These are phyloP conservation scores for Callithrix jacchus DNA, from an alignment of 2,113 vertebrate species.

Conservation along the genomic window DNA sequence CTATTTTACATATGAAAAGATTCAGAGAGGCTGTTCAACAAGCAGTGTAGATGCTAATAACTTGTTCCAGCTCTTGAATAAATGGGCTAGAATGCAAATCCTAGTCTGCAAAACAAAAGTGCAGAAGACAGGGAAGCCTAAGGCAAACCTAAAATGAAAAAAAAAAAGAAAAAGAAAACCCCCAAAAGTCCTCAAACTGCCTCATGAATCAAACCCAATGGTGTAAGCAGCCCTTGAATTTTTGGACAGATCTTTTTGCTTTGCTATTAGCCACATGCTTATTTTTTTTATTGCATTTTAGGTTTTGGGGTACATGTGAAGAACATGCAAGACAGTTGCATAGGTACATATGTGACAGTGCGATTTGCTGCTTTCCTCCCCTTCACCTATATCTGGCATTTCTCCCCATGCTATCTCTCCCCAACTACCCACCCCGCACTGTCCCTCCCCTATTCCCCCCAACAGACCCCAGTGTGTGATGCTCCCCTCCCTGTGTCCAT, in stretches of 20 bases:
- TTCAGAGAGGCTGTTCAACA: not conserved
- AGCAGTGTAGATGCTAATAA: not conserved
- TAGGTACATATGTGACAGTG: too few relatives aligned
- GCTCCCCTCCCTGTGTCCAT: too few relatives aligned
- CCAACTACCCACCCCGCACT: too few relatives aligned
- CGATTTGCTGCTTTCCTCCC: too few relatives aligned
- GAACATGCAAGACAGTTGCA: too few relatives aligned
- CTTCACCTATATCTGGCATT: too few relatives aligned
- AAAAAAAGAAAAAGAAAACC: not conserved
- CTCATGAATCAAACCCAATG: not conserved
- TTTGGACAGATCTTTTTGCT: not conserved
- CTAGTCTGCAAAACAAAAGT: not conserved
- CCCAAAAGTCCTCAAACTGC: not conserved
- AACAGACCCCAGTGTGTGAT: too few relatives aligned
- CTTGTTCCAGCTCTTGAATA: not conserved
- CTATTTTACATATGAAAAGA: not conserved
- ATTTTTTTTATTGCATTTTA: too few relatives aligned
- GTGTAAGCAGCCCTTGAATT: not conserved
- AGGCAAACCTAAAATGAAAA: not conserved
- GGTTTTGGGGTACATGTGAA: too few relatives aligned
- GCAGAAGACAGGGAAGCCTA: not conserved
- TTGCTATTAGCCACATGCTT: not conserved
- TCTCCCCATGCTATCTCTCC: too few relatives aligned
- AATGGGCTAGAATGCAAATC: not conserved
- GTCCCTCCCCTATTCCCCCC: too few relatives aligned